Evolutionary conservation across 1,140 invertebrate species (phyloP).

Genomic region (Bombus consobrinus): DNA sequence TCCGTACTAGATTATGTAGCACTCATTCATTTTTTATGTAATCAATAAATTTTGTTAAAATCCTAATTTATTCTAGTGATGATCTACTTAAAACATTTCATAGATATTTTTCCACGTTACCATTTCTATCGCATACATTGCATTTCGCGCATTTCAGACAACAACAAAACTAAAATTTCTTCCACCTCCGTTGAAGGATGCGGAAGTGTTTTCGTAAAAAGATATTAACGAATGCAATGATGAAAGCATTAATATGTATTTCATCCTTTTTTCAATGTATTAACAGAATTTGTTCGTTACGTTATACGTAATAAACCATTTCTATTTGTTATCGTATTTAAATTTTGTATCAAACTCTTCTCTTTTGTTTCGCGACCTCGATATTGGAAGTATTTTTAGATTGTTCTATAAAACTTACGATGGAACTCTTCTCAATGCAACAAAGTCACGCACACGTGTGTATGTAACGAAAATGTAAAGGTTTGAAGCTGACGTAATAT

Average conservation of each 20-base stretch:
- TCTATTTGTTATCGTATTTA: not conserved
- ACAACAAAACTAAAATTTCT: conserved; percentile 27
- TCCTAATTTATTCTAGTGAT: not conserved
- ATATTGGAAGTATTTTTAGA: conserved; percentile 18
- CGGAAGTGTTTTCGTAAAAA: not conserved
- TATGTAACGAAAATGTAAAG: not conserved
- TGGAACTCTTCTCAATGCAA: not conserved
- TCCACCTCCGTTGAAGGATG: conserved; percentile 1
- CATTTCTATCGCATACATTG: not conserved
- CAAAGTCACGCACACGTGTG: not conserved
- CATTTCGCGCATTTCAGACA: not conserved
- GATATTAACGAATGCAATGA: not conserved
- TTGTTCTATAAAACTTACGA: conserved; percentile 1
- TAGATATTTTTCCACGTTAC: not conserved
- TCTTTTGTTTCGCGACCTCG: too few relatives aligned
- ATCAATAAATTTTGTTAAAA: not conserved
- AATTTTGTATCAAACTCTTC: not conserved
- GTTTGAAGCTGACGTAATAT: conserved; percentile 4
- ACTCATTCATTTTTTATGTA: not conserved
- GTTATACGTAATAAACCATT: not conserved
- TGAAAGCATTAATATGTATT: not conserved
- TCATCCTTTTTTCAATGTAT: not conserved
- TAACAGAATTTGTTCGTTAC: not conserved
- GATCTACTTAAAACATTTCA: not conserved
- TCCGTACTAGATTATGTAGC: too few relatives aligned